Evolutionary conservation across 2,113 vertebrate genomes (phyloP).

Genomic region (Coreoperca whiteheadi): DNA sequence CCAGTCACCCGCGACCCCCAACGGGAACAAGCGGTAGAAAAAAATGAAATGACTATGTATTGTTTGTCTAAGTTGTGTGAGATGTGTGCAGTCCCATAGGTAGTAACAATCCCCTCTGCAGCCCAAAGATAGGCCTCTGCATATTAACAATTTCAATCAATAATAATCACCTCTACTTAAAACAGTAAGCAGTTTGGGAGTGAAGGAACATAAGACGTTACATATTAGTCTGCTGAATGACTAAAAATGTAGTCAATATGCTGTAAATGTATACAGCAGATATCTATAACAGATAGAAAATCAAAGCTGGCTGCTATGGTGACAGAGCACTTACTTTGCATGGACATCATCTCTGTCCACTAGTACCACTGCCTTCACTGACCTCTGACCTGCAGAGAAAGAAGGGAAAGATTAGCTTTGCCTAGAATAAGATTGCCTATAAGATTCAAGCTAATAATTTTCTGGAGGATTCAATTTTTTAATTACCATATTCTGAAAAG

Average conservation of each 20-base stretch:
- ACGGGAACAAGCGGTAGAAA: too few relatives aligned
- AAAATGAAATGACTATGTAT: too few relatives aligned
- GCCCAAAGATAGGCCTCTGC: not conserved
- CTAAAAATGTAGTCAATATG: too few relatives aligned
- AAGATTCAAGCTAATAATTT: not conserved
- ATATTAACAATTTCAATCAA: not conserved
- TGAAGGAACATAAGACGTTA: not conserved
- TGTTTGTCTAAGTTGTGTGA: too few relatives aligned
- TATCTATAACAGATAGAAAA: not conserved
- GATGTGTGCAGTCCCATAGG: too few relatives aligned
- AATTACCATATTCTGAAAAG: conserved; percentile 8
- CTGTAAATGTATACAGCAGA: not conserved
- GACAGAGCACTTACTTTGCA: conserved; percentile 78
- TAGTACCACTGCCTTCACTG: conserved; percentile 60
- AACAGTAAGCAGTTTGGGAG: too few relatives aligned
- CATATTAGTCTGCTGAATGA: too few relatives aligned
- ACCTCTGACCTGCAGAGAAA: conserved; percentile 65
- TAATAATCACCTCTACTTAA: not conserved
- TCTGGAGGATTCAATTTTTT: not conserved
- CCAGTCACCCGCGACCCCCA: too few relatives aligned
- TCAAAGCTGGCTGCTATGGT: not conserved
- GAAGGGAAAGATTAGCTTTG: conserved; percentile 22
- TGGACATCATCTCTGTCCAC: conserved; percentile 79
- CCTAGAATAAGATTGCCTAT: not conserved
- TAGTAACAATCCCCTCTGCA: not conserved